phyloP scores from a whole-genome alignment of 2,797 vertebrate genomes.

The Anguilla marmorata region DNA sequence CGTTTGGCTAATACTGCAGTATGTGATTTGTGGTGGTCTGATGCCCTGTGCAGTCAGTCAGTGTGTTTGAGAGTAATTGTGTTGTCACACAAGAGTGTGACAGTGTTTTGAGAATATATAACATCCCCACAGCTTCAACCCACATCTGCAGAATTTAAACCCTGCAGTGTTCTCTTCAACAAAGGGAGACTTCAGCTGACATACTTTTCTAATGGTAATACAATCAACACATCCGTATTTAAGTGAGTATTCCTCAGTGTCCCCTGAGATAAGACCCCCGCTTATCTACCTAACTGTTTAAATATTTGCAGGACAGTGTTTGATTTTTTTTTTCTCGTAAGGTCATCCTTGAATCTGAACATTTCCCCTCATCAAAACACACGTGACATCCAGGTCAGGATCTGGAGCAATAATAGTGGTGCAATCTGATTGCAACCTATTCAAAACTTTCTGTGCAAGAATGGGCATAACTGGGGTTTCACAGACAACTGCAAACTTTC shows the following conservation, averaged over 20 bases:
- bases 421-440: background rate
- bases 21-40: background rate
- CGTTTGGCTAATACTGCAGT: background rate
- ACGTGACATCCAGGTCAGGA: conserved; percentile 4
- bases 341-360: background rate
- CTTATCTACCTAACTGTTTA: background rate
- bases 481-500: background rate
- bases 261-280: background rate
- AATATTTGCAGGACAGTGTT: background rate
- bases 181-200: background rate
- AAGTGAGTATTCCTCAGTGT: background rate
- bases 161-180: background rate
- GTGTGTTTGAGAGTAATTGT: background rate
- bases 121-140: background rate
- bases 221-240: background rate
- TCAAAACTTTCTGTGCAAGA: background rate
- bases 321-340: background rate
- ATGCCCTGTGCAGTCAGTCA: background rate
- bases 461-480: background rate
- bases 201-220: background rate
- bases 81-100: background rate
- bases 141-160: background rate
- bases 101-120: background rate
- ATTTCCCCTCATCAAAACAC: background rate
- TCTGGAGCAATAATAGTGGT: background rate